These are phyloP conservation scores for Cheiracanthium punctorium DNA, from an alignment of 2,888 invertebrate genomes.

Conservation along the genomic window DNA sequence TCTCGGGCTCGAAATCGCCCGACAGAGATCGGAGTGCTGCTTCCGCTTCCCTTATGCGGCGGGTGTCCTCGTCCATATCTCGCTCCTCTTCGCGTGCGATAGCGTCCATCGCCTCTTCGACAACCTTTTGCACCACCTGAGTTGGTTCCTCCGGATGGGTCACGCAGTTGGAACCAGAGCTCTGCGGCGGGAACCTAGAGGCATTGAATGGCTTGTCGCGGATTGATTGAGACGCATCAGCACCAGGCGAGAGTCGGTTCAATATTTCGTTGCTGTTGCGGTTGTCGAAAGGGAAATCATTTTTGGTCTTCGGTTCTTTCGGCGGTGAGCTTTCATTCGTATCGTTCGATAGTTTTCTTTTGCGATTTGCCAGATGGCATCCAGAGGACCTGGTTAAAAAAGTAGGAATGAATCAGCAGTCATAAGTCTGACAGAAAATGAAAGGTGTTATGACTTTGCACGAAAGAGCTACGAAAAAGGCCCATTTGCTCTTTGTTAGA, in stretches of 20 bases:
- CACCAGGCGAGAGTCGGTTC: background rate
- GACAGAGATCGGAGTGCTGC: conserved; percentile 91
- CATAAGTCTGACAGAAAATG: too few species aligned
- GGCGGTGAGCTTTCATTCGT: conserved; percentile 12
- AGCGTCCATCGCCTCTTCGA: conserved; percentile 60
- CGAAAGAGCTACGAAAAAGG: too few species aligned
- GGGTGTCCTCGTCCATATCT: conserved; percentile 83
- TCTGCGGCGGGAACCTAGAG: background rate
- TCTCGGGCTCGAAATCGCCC: conserved; percentile 82
- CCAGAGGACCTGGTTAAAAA: conserved; percentile 61
- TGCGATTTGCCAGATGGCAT: conserved; percentile 58
- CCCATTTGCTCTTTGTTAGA: too few species aligned
- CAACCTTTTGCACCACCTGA: conserved; percentile 53
- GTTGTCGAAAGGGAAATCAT: background rate
- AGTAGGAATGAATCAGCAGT: too few species aligned
- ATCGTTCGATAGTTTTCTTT: conserved; percentile 44
- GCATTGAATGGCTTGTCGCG: conserved; percentile 1
- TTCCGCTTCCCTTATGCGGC: conserved; percentile 89
- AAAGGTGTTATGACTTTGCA: too few species aligned
- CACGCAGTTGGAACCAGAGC: conserved; percentile 3
- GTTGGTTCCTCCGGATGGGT: conserved; percentile 28
- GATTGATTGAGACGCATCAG: background rate
- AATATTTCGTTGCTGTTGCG: conserved; percentile 6
- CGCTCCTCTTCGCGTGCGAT: conserved; percentile 77
- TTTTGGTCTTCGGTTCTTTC: conserved; percentile 28